phyloP scores from a whole-genome alignment of 2,797 vertebrate genomes.

The Lagodon rhomboides region DNA sequence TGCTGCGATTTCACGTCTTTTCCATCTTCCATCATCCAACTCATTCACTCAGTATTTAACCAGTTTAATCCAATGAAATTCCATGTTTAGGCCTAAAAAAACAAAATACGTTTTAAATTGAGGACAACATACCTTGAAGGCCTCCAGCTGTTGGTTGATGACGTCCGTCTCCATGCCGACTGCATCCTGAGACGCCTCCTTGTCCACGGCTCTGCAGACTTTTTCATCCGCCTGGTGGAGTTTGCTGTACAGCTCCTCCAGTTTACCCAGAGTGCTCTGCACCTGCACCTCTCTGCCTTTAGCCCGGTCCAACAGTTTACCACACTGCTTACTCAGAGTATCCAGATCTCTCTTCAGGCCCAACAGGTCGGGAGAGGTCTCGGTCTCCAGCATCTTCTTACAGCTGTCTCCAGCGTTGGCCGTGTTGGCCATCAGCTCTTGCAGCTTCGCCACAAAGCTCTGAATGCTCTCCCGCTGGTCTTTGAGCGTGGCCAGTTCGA shows the following conservation, averaged over 20 bases:
- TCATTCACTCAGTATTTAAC: not conserved
- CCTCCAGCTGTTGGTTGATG: slow-evolving; percentile 95
- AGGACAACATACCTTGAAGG: slow-evolving; percentile 91
- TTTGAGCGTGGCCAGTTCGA: slow-evolving; percentile 85
- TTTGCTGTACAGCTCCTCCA: slow-evolving; percentile 90
- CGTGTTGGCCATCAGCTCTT: slow-evolving; percentile 90
- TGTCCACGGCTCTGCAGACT: slow-evolving; percentile 87
- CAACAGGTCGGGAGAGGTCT: slow-evolving; percentile 93
- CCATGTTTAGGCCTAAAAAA: not conserved
- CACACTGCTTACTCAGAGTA: slow-evolving; percentile 95
- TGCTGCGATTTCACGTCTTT: not conserved
- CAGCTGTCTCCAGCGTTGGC: slow-evolving; percentile 91
- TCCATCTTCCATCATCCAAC: not conserved
- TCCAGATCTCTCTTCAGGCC: slow-evolving; percentile 96
- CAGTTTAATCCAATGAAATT: not conserved
- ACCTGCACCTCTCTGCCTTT: slow-evolving; percentile 90
- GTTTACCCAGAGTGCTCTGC: slow-evolving; percentile 83
- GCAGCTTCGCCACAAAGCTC: slow-evolving; percentile 89
- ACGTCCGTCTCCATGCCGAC: slow-evolving; percentile 96
- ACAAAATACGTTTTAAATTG: slow-evolving; percentile 2
- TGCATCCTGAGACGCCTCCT: slow-evolving; percentile 93
- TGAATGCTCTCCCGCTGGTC: slow-evolving; percentile 88
- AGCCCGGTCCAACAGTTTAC: slow-evolving; percentile 94
- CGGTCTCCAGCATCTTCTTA: slow-evolving; percentile 93
- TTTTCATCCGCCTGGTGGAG: slow-evolving; percentile 84